phyloP scores from a whole-genome alignment of 1,140 invertebrate species.

The Saxidomus purpurata region DNA sequence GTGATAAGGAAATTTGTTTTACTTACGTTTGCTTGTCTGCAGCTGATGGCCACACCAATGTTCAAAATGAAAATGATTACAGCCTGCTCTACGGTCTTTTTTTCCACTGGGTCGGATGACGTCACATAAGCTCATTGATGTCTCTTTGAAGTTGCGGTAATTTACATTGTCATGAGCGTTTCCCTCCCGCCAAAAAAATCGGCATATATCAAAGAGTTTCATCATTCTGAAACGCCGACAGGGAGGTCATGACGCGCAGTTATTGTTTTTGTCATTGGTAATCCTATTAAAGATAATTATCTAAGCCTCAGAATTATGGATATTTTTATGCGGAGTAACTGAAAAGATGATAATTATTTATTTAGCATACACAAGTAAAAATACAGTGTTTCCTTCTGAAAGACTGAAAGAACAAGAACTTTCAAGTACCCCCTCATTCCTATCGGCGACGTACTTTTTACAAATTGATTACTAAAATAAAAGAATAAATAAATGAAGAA shows the following conservation, averaged over 20 bases:
- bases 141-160: conserved; percentile 28
- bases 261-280: conserved; percentile 14
- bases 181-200: neutral
- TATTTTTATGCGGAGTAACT: conserved; percentile 17
- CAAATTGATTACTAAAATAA: too few relatives aligned
- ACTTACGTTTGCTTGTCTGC: conserved; percentile 29
- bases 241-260: conserved; percentile 32
- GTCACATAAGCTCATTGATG: conserved; percentile 27
- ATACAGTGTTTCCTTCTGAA: too few relatives aligned
- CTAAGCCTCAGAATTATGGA: conserved; percentile 20
- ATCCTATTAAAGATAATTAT: too few relatives aligned
- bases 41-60: conserved; percentile 22
- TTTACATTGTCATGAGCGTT: conserved; percentile 25
- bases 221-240: conserved; percentile 34
- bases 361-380: too few relatives aligned
- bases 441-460: too few relatives aligned
- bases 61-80: conserved; percentile 26
- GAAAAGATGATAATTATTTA: neutral
- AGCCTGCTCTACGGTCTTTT: neutral
- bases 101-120: neutral
- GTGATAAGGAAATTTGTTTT: conserved; percentile 27
- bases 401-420: too few relatives aligned
- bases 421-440: too few relatives aligned
- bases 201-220: conserved; percentile 32
- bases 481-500: too few relatives aligned